These are phyloP conservation scores for Limnephilus auricula DNA, from an alignment of 2,888 invertebrate species.

Conservation along the genomic window DNA sequence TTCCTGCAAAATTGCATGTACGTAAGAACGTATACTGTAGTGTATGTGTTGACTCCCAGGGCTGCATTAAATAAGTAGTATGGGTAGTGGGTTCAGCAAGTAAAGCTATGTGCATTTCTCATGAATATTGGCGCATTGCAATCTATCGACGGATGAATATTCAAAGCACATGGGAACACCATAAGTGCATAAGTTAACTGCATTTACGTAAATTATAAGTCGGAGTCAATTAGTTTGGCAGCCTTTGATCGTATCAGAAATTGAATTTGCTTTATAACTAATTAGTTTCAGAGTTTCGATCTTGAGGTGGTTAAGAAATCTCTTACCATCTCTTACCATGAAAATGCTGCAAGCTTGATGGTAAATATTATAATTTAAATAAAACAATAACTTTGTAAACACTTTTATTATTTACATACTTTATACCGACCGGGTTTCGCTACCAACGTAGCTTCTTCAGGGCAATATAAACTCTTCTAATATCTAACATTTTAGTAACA, in stretches of 20 bases:
- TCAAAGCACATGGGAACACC: conserved; percentile 5
- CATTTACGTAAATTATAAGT: background rate
- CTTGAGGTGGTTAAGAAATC: background rate
- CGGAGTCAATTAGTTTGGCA: background rate
- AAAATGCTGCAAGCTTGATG: background rate
- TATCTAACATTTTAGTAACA: too few relatives aligned
- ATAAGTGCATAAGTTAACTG: conserved; percentile 17
- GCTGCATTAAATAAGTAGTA: background rate
- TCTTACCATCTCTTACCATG: background rate
- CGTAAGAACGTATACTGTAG: too few relatives aligned
- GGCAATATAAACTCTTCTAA: too few relatives aligned
- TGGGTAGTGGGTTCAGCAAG: background rate
- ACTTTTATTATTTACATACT: too few relatives aligned
- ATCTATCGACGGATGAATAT: conserved; percentile 45
- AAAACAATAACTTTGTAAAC: too few relatives aligned
- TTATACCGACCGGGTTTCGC: too few relatives aligned
- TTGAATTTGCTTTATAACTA: background rate
- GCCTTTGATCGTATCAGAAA: background rate
- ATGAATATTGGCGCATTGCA: conserved; percentile 39
- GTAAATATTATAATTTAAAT: too few relatives aligned
- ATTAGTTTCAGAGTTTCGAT: background rate
- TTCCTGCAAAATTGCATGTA: background rate
- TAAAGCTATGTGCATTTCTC: conserved; percentile 21
- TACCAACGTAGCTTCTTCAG: too few relatives aligned
- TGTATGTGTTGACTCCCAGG: background rate